These are phyloP conservation scores for Diachasma alloeum DNA, from an alignment of 1,140 invertebrate genomes.

Conservation along the genomic window DNA sequence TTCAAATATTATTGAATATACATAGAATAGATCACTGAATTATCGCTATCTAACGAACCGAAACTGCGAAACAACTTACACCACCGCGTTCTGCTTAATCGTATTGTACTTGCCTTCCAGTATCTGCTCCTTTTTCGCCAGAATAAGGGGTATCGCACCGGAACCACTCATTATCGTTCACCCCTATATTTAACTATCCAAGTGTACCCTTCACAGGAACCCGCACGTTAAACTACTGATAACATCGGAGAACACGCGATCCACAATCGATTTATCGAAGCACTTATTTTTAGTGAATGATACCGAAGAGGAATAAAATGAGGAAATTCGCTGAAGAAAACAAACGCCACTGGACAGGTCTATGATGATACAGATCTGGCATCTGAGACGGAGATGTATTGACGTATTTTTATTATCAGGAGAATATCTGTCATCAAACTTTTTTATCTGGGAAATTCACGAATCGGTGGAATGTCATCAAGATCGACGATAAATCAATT, in stretches of 20 bases:
- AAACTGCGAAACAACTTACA: too few species aligned
- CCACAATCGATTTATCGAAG: slow-evolving; percentile 21
- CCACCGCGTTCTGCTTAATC: too few species aligned
- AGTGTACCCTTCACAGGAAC: not conserved
- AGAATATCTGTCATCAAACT: not conserved
- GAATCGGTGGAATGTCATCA: not conserved
- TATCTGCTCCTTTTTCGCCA: slow-evolving; percentile 24
- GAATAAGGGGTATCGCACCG: slow-evolving; percentile 22
- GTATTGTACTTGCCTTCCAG: slow-evolving; percentile 20
- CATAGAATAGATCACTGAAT: too few species aligned
- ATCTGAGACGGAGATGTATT: not conserved
- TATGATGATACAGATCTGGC: not conserved
- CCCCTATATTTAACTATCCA: not conserved
- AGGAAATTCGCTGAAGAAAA: not conserved
- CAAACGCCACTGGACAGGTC: not conserved
- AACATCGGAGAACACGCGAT: not conserved
- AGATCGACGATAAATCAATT: not conserved
- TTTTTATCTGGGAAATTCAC: not conserved
- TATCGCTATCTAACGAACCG: too few species aligned
- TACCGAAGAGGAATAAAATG: not conserved
- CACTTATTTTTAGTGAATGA: not conserved
- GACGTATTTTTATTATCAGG: not conserved
- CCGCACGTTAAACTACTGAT: slow-evolving; percentile 15
- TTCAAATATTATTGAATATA: too few species aligned
- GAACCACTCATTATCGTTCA: slow-evolving; percentile 23